Conservation (phyloP, 2,888 invertebrate species). For the Eupithecia dodoneata region DNA sequence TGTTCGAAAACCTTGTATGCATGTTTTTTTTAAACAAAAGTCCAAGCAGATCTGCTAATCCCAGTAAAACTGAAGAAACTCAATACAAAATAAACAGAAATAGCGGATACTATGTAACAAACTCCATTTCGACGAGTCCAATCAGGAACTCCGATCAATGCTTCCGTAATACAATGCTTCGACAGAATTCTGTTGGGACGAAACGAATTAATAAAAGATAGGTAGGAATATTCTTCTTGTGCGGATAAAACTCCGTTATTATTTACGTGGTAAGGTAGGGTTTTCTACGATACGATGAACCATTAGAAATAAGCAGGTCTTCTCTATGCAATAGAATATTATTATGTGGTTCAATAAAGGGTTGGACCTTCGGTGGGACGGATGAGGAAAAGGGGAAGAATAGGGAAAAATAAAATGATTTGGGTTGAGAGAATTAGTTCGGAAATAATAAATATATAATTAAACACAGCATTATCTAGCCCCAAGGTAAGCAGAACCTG, state of each 20-base stretch:
- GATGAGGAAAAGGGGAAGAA: background rate
- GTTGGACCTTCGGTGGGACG: background rate
- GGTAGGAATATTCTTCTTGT: constrained; percentile 4
- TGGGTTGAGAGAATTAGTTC: background rate
- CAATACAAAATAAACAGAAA: background rate
- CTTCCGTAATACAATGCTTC: constrained; percentile 26
- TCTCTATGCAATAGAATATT: background rate
- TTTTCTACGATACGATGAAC: background rate
- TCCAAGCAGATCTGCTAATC: background rate
- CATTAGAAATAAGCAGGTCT: background rate
- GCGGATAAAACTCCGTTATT: background rate
- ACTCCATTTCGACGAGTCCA: constrained; percentile 17
- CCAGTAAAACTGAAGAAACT: background rate
- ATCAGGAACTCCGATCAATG: constrained; percentile 25
- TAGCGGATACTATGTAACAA: constrained; percentile 1
- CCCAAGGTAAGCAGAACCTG: too few species aligned
- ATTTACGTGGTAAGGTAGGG: background rate
- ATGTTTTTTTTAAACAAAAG: background rate
- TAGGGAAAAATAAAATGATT: background rate
- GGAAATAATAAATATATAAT: too few species aligned
- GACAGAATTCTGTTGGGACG: constrained; percentile 20
- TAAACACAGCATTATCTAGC: too few species aligned
- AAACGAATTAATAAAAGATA: constrained; percentile 27
- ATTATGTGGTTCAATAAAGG: background rate
- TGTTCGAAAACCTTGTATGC: too few species aligned